Evolutionary conservation across 2,888 invertebrate genomes (phyloP), one percentile per base, ranked within the genome.

Genomic region (Noctuana brunneofusca): DNA sequence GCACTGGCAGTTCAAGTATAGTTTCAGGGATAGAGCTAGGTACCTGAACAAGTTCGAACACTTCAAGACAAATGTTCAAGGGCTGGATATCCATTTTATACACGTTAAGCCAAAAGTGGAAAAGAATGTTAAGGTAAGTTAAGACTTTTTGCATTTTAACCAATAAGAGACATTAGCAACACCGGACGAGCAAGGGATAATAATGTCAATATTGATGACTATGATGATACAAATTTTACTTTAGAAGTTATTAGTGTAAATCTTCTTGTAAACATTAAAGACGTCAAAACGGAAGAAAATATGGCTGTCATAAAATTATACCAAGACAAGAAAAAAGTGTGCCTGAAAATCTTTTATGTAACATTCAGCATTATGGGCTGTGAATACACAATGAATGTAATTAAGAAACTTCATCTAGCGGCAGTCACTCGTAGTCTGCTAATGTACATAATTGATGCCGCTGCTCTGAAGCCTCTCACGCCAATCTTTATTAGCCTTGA

Each of bases 1-100:
- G 1, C 94, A 96, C 77, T 98, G 98, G 98, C 92, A 92, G 22
- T 94, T 94, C 32, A 92, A 94, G 43, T 98, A 96, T 78, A 92
- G 95, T 65, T 80, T 87, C 41, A 78, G 78, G 38, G 86, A 94
- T 55, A 92, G 95, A 9, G 94, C 95, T 71, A 81, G 84, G 12
- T 92, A 92, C 49, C 83, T 97, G 18, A 97, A 97, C 74, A 86
- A 93, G 64, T 95, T 94, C 69, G 93, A 94, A 0, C 96, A 97
- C 64, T 97, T 93, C 77, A 94, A 91, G 66, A 97, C 97, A 0
- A 93, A 94, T 65, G 93, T 97, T 67, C 95, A 96, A 78, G 93
- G 93, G 0, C 75, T 96, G 68, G 93, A 94, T 70, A 92, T 97
- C 46, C 97, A 97, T 78, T 97, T 94, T 76, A 85, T 96, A 41